Evolutionary conservation across 2,113 vertebrate genomes (phyloP).

Genomic region (Chaetops frenatus): DNA sequence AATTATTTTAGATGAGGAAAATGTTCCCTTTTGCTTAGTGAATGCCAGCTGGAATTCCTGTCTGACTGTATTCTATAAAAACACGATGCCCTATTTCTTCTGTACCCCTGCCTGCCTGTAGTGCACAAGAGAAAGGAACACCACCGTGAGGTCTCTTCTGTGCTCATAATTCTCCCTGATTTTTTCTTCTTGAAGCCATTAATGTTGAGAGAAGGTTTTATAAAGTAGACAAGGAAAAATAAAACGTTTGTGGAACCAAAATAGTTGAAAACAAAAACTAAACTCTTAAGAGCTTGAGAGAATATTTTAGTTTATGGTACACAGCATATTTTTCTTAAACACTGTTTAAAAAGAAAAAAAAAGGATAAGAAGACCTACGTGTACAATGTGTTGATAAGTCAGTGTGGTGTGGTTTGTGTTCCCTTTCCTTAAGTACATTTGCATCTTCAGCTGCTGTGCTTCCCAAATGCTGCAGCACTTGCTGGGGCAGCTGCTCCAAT

Average conservation of each 20-base stretch:
- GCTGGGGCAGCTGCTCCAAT: constrained; percentile 37
- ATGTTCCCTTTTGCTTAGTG: not conserved
- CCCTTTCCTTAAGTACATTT: constrained; percentile 21
- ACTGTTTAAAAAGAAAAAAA: not conserved
- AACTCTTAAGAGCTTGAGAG: not conserved
- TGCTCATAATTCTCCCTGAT: not conserved
- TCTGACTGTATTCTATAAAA: not conserved
- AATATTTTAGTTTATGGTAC: constrained; percentile 44
- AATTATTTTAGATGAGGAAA: not conserved
- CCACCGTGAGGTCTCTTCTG: not conserved
- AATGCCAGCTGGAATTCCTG: not conserved
- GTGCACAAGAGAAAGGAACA: not conserved
- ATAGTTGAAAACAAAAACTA: not conserved
- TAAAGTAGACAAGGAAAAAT: not conserved
- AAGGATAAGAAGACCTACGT: not conserved
- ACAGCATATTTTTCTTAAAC: constrained; percentile 52
- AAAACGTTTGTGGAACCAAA: constrained; percentile 5
- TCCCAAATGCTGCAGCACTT: constrained; percentile 2
- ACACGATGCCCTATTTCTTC: not conserved
- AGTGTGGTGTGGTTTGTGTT: constrained; percentile 25
- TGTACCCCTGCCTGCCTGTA: not conserved
- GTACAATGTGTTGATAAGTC: not conserved
- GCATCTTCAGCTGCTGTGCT: not conserved
- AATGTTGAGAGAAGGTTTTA: not conserved
- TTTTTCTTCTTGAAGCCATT: constrained; percentile 27